A percentile compares a stretch with the other conserved stretches of the same genome.
These are phyloP conservation scores for Cecropterus lyciades DNA, from an alignment of 1,140 invertebrate species.

Conservation along the genomic window DNA sequence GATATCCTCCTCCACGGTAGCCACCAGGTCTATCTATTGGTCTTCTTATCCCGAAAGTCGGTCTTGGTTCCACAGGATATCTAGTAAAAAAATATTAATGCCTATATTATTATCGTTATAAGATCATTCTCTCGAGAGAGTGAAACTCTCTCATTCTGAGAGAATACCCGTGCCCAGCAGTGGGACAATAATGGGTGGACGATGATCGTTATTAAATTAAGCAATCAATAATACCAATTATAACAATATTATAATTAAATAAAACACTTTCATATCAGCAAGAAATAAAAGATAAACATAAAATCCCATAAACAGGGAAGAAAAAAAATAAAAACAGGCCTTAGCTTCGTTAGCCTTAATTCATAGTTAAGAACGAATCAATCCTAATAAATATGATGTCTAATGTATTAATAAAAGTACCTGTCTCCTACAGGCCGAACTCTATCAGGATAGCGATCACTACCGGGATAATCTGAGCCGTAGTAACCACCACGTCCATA, in stretches of 20 bases:
- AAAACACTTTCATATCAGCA: neutral
- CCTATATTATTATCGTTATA: no score
- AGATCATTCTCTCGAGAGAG: no score
- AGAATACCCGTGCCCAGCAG: no score
- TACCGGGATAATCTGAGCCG: conserved; percentile 59
- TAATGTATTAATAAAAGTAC: conserved; percentile 41
- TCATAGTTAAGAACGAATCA: no score
- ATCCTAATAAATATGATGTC: neutral
- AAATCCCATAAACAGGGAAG: neutral
- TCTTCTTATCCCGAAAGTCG: conserved; percentile 63
- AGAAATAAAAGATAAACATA: neutral
- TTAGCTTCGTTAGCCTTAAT: no score
- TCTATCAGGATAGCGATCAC: conserved; percentile 70
- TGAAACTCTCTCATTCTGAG: no score
- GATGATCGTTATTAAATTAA: no score
- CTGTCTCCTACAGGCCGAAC: conserved; percentile 65
- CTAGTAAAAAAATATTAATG: no score
- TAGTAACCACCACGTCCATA: conserved; percentile 75
- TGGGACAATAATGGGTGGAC: no score
- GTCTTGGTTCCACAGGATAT: conserved; percentile 73
- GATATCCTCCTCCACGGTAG: conserved; percentile 66
- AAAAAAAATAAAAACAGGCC: no score
- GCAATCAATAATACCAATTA: neutral
- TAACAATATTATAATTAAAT: neutral
- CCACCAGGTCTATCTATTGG: conserved; percentile 70